Evolutionary conservation across 1,140 invertebrate species (phyloP), one percentile per base, ranked within the genome.

Genomic region (Ctenoplectra terminalis): DNA sequence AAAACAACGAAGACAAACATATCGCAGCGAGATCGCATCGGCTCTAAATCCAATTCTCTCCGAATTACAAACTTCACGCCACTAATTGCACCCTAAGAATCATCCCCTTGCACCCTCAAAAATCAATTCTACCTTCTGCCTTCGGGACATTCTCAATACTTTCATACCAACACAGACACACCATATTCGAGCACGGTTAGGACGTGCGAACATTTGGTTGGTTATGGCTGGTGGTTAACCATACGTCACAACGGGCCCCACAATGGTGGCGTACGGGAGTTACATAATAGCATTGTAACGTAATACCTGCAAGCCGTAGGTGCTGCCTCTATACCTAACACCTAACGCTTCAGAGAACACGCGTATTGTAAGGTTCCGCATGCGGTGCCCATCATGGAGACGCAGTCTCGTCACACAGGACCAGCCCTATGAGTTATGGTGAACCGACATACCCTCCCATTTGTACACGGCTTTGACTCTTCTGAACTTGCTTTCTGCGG

Each of bases 151-250:
- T 29, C 6, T 48, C 26, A 13, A 15, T 15, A 26, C 17, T 29
- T n/a, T 20, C 11, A 31, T 26, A 2, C 20, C 8, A 7, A 13
- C 26, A 37, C 20, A 50, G 11, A 29, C 13, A 9, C n/a, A 29
- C 15, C 17, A 56, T 13, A 34, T n/a, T 5, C 43, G 43, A 37
- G 6, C 43, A 50, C 61, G 54, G 71, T 72, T 82, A 64, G 77
- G 37, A 84, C 72, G 76, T 84, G 78, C 78, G 85, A 86, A 84
- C 78, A 86, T 86, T 84, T 84, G 82, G 82, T 75, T 86, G 82
- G 85, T 84, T 81, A 84, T 82, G 84, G 76, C 81, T 54, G 82
- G 70, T 86, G 85, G 85, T 84, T 86, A 84, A 84, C 82, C 82
- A 81, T 82, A 84, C 85, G 82, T 82, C 78, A 76, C 60, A 48